A percentile compares a stretch with the other conserved stretches of the same genome.
phyloP scores from a whole-genome alignment of 2,888 invertebrate genomes.

The Congeria kusceri region DNA sequence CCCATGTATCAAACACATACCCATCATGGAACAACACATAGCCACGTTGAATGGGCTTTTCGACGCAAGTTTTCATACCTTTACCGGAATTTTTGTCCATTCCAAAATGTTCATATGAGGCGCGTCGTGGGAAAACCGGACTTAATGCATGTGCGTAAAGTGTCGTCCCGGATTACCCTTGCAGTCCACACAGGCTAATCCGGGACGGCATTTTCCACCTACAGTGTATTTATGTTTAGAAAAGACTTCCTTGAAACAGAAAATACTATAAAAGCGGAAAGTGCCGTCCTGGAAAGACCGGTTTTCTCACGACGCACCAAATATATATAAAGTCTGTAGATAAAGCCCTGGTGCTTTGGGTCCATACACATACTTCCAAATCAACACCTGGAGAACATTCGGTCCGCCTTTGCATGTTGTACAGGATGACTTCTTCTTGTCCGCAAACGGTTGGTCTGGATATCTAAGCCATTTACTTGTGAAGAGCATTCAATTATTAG shows the following conservation, averaged over 20 bases:
- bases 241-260: too few relatives aligned
- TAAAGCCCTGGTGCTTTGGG: neutral
- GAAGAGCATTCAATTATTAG: neutral
- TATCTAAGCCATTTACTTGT: neutral
- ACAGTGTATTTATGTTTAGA: too few relatives aligned
- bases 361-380: neutral
- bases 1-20: constrained; percentile 8
- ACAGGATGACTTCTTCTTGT: neutral
- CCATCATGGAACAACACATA: constrained; percentile 5
- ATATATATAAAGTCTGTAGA: constrained; percentile 9
- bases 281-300: too few relatives aligned
- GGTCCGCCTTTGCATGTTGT: neutral
- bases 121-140: too few relatives aligned
- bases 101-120: constrained; percentile 12
- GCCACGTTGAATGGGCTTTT: constrained; percentile 17
- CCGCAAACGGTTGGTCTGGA: constrained; percentile 1
- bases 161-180: too few relatives aligned
- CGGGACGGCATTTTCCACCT: too few relatives aligned
- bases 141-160: too few relatives aligned
- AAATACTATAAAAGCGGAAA: too few relatives aligned
- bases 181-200: too few relatives aligned
- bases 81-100: constrained; percentile 17
- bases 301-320: too few relatives aligned
- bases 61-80: neutral
- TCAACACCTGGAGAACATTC: too few relatives aligned